These are phyloP conservation scores for Rambutsinella grinnellia DNA, from an alignment of 2,888 invertebrate species.

Conservation along the genomic window DNA sequence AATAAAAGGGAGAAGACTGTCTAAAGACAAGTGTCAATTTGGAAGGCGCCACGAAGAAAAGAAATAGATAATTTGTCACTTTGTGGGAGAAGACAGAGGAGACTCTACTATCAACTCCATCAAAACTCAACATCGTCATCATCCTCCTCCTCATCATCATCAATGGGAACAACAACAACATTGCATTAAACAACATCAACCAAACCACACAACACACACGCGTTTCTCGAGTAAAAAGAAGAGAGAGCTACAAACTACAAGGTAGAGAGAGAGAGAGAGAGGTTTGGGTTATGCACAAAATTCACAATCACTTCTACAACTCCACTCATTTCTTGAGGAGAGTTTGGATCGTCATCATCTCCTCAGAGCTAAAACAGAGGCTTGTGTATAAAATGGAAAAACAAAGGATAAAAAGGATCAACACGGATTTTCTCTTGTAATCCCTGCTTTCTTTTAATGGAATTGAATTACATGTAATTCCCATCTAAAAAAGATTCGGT, in stretches of 20 bases:
- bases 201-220: slow-evolving; percentile 13
- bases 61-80: slow-evolving; percentile 61
- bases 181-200: slow-evolving; percentile 29
- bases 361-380: not conserved
- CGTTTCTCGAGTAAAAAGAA: too few species aligned
- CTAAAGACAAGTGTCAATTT: slow-evolving; percentile 61
- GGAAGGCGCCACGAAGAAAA: slow-evolving; percentile 57
- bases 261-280: too few species aligned
- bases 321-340: not conserved
- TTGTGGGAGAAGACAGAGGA: slow-evolving; percentile 38
- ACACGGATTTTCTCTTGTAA: too few species aligned
- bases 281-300: not conserved
- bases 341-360: not conserved
- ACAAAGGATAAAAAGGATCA: too few species aligned
- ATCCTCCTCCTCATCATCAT: slow-evolving; percentile 24
- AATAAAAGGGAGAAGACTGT: slow-evolving; percentile 32
- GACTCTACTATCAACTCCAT: slow-evolving; percentile 16
- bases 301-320: not conserved
- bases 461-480: too few species aligned
- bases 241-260: not conserved
- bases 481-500: too few species aligned
- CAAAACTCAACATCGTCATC: slow-evolving; percentile 16
- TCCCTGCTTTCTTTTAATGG: too few species aligned
- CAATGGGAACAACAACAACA: slow-evolving; percentile 50
- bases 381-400: not conserved